phyloP scores from a whole-genome alignment of 2,797 vertebrate species.

The Spinus olivaceus region DNA sequence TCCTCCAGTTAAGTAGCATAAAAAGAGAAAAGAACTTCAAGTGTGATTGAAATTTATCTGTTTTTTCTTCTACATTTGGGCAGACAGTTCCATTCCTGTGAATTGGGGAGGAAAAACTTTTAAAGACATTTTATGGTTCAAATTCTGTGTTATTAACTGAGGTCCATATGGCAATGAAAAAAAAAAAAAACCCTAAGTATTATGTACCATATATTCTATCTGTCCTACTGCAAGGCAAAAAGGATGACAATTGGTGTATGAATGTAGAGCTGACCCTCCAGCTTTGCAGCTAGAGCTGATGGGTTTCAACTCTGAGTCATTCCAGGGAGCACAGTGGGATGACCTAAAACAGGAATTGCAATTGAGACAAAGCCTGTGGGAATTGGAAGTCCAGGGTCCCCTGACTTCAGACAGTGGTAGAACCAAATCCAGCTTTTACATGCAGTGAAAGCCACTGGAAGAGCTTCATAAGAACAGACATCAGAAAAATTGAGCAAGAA shows the following conservation, averaged over 20 bases:
- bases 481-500: not conserved
- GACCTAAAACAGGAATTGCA: not conserved
- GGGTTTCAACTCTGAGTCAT: not conserved
- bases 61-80: not conserved
- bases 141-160: not conserved
- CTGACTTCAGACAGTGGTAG: not conserved
- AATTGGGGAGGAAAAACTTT: not conserved
- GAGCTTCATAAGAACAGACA: not conserved
- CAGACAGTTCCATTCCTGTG: not conserved
- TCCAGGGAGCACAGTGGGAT: not conserved
- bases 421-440: not conserved
- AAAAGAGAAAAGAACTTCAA: not conserved
- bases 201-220: not conserved
- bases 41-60: not conserved
- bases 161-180: not conserved
- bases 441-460: not conserved
- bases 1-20: not conserved
- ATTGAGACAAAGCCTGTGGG: not conserved
- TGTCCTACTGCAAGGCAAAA: not conserved
- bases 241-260: not conserved
- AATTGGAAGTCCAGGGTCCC: not conserved
- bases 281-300: not conserved
- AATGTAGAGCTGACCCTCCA: not conserved
- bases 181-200: accelerated
- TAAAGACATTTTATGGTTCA: not conserved